Evolutionary conservation across 2,888 invertebrate species (phyloP), one percentile per base, ranked within the genome.

Genomic region (Acleris cristana): DNA sequence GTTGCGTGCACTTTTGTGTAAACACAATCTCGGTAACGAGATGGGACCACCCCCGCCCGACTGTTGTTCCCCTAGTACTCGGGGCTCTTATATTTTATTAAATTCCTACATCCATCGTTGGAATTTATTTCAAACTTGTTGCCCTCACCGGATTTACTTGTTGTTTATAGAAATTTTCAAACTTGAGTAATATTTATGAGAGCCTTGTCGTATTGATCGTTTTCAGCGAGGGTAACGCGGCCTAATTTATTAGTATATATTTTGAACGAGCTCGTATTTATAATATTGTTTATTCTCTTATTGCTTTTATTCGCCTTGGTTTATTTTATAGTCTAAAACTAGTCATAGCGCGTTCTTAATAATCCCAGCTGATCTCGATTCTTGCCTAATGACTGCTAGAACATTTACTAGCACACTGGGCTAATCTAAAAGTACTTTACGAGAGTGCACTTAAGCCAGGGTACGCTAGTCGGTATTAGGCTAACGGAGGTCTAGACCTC

Each of bases 11-110:
- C 71, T 73, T 74, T 71, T 71, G 69, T 70, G 69, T 70, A 69
- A 74, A 74, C 65, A 69, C 72, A 76, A 76, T 76, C 69, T 58
- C 60, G 70, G 71, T 73, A 74, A 77, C 74, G 69, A 76, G 76
- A 74, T 73, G 70, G 68, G 55, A 40, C 26, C 54, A 2, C 34
- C 44, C 51, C 56, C 61, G 21, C 66, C 44, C 55, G 26, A 12
- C 48, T 49, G 10, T 26, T 56, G 61, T 52, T 56, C 56, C 56
- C 61, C 66, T 66, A 61, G 66, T 66, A 18, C 51, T 19, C 34
- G 34, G 40, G 21, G 44, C 44, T 61, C 65, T 61, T 61, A 61
- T 66, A 61, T 66, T 61, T 51, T 61, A 66, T 66, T 66, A 61
- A 61, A 66, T 66, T 56, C 56, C 51, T 26, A 19, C 48, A 58